Evolutionary conservation across 2,888 invertebrate species (phyloP).

Genomic region (Melipona beecheii): DNA sequence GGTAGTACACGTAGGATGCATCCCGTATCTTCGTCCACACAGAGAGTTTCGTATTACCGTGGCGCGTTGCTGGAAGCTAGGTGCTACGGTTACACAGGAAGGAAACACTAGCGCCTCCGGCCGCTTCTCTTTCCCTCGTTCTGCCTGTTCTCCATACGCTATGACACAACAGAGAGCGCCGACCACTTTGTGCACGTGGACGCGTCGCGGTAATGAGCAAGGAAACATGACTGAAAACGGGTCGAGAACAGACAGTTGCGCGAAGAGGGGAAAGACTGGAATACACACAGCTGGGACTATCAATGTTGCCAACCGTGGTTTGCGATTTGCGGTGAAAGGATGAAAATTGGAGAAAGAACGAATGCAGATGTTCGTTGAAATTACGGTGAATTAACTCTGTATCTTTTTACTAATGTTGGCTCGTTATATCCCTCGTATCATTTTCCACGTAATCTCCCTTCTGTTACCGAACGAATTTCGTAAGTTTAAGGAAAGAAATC

Average conservation of each 20-base stretch:
- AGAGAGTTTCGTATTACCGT: slow-evolving; percentile 79
- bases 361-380: background rate
- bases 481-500: too few relatives aligned
- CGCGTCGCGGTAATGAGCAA: slow-evolving; percentile 63
- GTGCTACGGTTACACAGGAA: slow-evolving; percentile 83
- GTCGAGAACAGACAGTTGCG: slow-evolving; percentile 22
- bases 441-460: background rate
- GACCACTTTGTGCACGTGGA: slow-evolving; percentile 54
- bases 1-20: slow-evolving; percentile 44
- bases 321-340: slow-evolving; percentile 12
- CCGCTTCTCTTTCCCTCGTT: slow-evolving; percentile 57
- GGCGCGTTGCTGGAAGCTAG: slow-evolving; percentile 73
- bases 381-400: background rate
- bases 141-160: slow-evolving; percentile 31
- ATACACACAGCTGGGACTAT: slow-evolving; percentile 21
- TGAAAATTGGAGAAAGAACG: background rate
- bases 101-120: slow-evolving; percentile 81
- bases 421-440: background rate
- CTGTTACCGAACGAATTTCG: too few relatives aligned
- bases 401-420: background rate
- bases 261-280: background rate
- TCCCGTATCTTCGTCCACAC: slow-evolving; percentile 61
- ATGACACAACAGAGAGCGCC: slow-evolving; percentile 60
- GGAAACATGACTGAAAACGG: slow-evolving; percentile 49
- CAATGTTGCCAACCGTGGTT: slow-evolving; percentile 21